Evolutionary conservation across 2,797 vertebrate species (phyloP), one percentile per base, ranked within the genome.

Genomic region (Parotocinclus haroldoi): DNA sequence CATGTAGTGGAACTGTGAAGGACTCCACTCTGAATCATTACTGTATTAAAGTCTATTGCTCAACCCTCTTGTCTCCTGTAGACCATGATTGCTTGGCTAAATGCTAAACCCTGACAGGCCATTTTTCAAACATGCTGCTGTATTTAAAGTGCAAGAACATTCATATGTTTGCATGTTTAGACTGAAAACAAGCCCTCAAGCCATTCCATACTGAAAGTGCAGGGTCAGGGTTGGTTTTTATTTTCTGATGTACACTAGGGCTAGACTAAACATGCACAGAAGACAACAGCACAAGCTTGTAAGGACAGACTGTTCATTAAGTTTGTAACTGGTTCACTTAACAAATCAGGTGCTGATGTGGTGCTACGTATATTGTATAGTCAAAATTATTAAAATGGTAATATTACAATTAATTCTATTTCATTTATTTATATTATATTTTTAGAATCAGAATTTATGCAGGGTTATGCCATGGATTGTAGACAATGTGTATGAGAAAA

Each of bases 31-130:
- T 71, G 57, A 56, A 57, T 58, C 38, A 68, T 59, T 55, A 68
- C 45, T 76, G 79, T 76, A 76, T 79, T 75, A 75, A 80, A 74
- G 68, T 68, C 39, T 52, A 52, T 61, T 51, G 50, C 64, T 67
- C 66, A 57, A 39, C 71, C 49, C 72, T 76, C 68, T 74, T 63
- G 36, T 78, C 76, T 73, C 71, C 58, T 58, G 72, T 65, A 59
- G 74, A 78, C 74, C 76, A 58, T 80, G 82, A 85, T 83, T 71
- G 71, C 80, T 81, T 59, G 37, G 69, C 70, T 66, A 75, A 76
- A 73, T 65, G 66, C 65, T 60, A 17, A 12, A 42, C 7, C 42
- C 64, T 78, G 82, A 76, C 82, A 85, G 80, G 76, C 79, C 63
- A 78, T 85, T 83, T 82, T 80, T 84, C 82, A 81, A 58, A 38